These are phyloP conservation scores for Ormyrus nitidulus DNA, from an alignment of 2,888 invertebrate species.

Conservation along the genomic window DNA sequence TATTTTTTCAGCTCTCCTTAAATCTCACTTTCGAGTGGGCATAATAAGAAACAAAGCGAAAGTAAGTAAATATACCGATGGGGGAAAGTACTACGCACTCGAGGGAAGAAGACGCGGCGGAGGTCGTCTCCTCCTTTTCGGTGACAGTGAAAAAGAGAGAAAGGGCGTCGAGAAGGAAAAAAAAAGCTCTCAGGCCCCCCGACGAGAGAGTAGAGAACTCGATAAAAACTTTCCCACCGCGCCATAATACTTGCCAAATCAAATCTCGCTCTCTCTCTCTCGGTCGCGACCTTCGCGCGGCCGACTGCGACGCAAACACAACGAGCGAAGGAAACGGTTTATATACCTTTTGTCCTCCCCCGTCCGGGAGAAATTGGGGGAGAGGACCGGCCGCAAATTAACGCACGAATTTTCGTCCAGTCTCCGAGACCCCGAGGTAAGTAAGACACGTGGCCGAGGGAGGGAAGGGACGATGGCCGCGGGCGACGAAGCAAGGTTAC, in stretches of 20 bases:
- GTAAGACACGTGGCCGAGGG: too few species aligned
- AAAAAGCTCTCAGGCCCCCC: constrained; percentile 27
- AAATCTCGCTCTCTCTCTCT: constrained; percentile 17
- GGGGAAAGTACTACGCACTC: not conserved
- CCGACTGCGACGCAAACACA: not conserved
- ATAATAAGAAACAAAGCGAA: not conserved
- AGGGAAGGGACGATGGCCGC: too few species aligned
- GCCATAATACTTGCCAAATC: constrained; percentile 17
- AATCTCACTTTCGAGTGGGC: not conserved
- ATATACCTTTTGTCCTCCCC: not conserved
- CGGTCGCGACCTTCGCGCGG: not conserved
- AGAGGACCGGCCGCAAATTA: not conserved
- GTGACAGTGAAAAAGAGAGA: constrained; percentile 7
- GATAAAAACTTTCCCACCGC: constrained; percentile 39
- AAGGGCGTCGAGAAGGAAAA: not conserved
- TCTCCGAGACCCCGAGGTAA: too few species aligned
- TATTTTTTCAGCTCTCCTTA: not conserved
- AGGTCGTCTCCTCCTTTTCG: not conserved
- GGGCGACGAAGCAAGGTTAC: not conserved
- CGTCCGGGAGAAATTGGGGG: constrained; percentile 1
- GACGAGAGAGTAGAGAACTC: not conserved
- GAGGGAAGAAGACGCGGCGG: not conserved
- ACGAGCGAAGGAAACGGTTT: not conserved
- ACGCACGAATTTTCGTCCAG: not conserved
- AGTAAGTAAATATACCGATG: not conserved